Evolutionary conservation across 2,113 vertebrate species (phyloP).

Genomic region (Ophthalmolycus amberensis): DNA sequence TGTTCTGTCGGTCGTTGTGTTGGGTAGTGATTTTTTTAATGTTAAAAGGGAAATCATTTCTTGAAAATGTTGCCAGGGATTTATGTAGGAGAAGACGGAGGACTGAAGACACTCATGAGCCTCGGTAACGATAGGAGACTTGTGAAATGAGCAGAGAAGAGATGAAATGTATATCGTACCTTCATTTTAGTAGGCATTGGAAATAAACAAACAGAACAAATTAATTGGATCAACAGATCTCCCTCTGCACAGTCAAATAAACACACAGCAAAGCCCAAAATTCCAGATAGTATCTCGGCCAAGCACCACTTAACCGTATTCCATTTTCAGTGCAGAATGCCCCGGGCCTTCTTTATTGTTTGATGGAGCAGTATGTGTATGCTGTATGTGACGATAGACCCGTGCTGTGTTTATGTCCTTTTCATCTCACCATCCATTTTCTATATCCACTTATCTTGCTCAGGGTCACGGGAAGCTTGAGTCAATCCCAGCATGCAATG

Average conservation of each 20-base stretch:
- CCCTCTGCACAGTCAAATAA: slow-evolving; percentile 1
- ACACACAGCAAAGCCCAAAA: slow-evolving; percentile 4
- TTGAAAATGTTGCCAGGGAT: slow-evolving; percentile 1
- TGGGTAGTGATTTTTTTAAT: too few species aligned
- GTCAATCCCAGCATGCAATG: slow-evolving; percentile 54
- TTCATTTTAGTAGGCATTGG: not conserved
- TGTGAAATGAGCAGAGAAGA: slow-evolving; percentile 11
- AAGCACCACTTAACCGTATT: slow-evolving; percentile 52
- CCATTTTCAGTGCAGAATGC: slow-evolving; percentile 27
- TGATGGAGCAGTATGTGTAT: not conserved
- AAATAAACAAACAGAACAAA: slow-evolving; percentile 24
- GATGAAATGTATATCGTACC: slow-evolving; percentile 11
- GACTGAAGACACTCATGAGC: slow-evolving; percentile 21
- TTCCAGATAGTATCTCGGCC: slow-evolving; percentile 1
- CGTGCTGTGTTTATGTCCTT: slow-evolving; percentile 29
- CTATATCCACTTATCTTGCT: slow-evolving; percentile 47
- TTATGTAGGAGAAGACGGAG: slow-evolving; percentile 9
- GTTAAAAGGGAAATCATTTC: not conserved
- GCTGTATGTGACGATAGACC: not conserved
- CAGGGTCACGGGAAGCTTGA: slow-evolving; percentile 45
- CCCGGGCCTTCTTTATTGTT: slow-evolving; percentile 19
- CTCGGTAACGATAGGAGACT: not conserved
- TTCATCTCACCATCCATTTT: slow-evolving; percentile 46
- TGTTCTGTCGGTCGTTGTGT: too few species aligned
- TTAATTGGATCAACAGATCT: not conserved